These are phyloP conservation scores for Philopedon plagiatum DNA, from an alignment of 2,888 invertebrate genomes.

Conservation along the genomic window DNA sequence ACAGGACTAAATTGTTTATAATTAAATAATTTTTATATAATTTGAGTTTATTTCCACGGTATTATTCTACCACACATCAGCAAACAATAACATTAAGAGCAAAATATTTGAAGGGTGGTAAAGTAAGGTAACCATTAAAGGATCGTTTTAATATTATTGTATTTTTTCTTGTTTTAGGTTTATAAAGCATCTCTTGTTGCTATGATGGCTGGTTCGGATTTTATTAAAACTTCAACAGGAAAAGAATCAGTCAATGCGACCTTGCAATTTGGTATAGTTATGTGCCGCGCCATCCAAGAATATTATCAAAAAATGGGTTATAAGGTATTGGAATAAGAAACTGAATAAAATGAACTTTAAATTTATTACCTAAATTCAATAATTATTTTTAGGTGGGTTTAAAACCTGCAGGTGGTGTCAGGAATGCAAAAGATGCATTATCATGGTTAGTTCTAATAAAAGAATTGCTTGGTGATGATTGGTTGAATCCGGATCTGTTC, in stretches of 20 bases:
- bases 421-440: conserved; percentile 86
- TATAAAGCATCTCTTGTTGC: conserved; percentile 91
- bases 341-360: neutral
- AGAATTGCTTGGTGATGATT: conserved; percentile 87
- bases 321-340: conserved; percentile 70
- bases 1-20: too few relatives aligned
- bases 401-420: conserved; percentile 98
- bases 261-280: conserved; percentile 89
- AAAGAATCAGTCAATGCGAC: conserved; percentile 97
- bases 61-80: too few relatives aligned
- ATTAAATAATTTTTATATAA: too few relatives aligned
- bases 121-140: too few relatives aligned
- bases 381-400: conserved; percentile 83
- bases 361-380: too few relatives aligned
- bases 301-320: conserved; percentile 80
- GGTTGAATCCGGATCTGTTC: conserved; percentile 86
- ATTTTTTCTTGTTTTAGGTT: conserved; percentile 70
- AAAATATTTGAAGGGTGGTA: too few relatives aligned
- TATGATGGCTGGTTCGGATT: conserved; percentile 97
- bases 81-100: too few relatives aligned
- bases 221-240: conserved; percentile 98
- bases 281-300: conserved; percentile 93
- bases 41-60: too few relatives aligned
- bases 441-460: conserved; percentile 89
- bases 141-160: conserved; percentile 13